Evolutionary conservation across 2,113 vertebrate species (phyloP).

Genomic region (Stegostoma tigrinum): DNA sequence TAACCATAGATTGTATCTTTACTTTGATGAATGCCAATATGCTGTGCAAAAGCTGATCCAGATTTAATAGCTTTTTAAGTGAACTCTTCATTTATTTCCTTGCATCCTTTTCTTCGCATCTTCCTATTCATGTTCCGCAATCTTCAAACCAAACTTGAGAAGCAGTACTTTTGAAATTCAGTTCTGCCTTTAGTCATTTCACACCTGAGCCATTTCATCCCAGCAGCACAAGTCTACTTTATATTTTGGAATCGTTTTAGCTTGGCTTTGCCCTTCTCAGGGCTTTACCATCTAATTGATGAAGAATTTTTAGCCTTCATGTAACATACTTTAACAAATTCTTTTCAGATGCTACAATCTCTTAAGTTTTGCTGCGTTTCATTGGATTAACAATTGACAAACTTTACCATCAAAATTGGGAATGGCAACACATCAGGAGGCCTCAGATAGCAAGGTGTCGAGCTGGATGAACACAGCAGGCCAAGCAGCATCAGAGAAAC

Average conservation of each 20-base stretch:
- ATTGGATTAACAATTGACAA: background rate
- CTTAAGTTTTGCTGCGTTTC: background rate
- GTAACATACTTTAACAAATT: too few relatives aligned
- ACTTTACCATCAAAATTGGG: background rate
- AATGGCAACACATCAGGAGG: conserved; percentile 26
- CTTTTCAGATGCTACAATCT: background rate
- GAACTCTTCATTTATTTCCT: background rate
- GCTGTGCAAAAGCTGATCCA: background rate
- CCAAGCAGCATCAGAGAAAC: too few relatives aligned
- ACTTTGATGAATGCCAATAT: background rate
- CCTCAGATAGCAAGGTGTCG: too few relatives aligned
- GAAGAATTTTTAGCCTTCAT: background rate
- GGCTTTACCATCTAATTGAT: background rate
- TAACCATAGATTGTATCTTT: background rate
- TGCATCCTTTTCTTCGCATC: background rate
- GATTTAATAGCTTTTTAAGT: background rate
- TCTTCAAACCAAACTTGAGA: background rate
- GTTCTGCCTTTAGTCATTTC: background rate
- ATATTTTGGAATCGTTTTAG: background rate
- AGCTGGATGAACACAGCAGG: too few relatives aligned
- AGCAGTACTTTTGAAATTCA: background rate
- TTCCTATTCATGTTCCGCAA: background rate
- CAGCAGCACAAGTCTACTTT: background rate
- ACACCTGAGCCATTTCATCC: background rate
- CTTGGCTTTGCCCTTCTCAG: background rate